Percentiles rank a stretch among this genome's conserved stretches.
phyloP scores from a whole-genome alignment of 2,888 invertebrate species.

The Melieria crassipennis region DNA sequence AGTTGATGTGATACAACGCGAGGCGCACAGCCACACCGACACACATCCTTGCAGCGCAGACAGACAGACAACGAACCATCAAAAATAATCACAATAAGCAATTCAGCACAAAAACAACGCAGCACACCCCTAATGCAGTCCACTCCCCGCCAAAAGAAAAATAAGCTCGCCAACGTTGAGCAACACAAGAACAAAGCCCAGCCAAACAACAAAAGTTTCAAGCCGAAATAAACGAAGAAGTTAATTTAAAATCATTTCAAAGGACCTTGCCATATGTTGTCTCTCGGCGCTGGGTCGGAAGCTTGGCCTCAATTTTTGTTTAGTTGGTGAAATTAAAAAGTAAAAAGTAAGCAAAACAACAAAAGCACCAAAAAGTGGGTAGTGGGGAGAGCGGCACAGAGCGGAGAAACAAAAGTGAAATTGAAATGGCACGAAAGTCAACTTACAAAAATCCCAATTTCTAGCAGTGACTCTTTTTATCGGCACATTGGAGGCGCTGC shows the following conservation, averaged over 20 bases:
- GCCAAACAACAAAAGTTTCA: conserved; percentile 9
- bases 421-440: conserved; percentile 23
- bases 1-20: background rate
- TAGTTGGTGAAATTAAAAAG: conserved; percentile 26
- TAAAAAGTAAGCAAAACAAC: conserved; percentile 11
- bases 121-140: too few species aligned
- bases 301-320: conserved; percentile 35
- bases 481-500: background rate
- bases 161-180: background rate
- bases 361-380: background rate
- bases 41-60: too few species aligned
- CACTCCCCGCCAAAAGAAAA: background rate
- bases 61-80: too few species aligned
- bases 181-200: background rate
- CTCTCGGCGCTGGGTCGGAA: conserved; percentile 9
- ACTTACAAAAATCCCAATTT: conserved; percentile 26
- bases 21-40: too few species aligned
- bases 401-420: conserved; percentile 7
- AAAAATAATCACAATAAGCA: too few species aligned
- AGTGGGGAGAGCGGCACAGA: background rate
- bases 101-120: too few species aligned
- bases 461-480: conserved; percentile 4
- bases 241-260: conserved; percentile 16
- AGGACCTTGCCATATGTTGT: conserved; percentile 30
- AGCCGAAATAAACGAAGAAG: conserved; percentile 8